Evolutionary conservation across 2,113 vertebrate species (phyloP).

Genomic region (Bubalus kerabau): DNA sequence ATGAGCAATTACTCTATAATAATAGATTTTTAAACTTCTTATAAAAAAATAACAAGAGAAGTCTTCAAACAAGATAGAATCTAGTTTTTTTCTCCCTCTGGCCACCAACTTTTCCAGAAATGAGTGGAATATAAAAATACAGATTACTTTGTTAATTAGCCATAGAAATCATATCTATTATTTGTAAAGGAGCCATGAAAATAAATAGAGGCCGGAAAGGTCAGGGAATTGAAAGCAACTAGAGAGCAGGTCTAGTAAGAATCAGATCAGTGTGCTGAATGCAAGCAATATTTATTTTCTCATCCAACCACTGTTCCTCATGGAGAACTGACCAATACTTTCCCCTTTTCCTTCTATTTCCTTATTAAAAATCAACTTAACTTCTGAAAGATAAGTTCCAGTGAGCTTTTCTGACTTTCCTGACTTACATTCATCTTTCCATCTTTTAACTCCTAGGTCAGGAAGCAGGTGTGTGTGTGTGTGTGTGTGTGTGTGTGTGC

Average conservation of each 20-base stretch:
- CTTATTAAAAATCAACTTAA: background rate
- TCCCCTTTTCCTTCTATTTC: background rate
- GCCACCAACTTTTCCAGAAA: conserved; percentile 37
- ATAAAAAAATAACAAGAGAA: conserved; percentile 50
- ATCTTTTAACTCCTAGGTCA: background rate
- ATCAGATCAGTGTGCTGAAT: background rate
- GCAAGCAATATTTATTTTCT: background rate
- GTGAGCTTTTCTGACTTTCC: background rate
- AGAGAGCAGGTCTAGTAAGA: background rate
- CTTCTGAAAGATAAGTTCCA: background rate
- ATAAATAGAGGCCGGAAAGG: background rate
- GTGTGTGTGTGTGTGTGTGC: fast-evolving
- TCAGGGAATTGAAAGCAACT: background rate
- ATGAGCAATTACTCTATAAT: conserved; percentile 74
- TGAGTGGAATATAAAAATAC: background rate
- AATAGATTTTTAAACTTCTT: conserved; percentile 74
- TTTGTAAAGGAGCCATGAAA: background rate
- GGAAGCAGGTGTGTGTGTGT: background rate
- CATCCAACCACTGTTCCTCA: no score
- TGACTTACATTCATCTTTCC: background rate
- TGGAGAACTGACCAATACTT: background rate
- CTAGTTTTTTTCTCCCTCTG: background rate
- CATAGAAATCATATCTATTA: conserved; percentile 7
- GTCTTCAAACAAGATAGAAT: conserved; percentile 58
- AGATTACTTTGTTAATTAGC: background rate